Evolutionary conservation across 2,888 invertebrate species (phyloP), one percentile per base, ranked within the genome.

Genomic region (Branchipolynoe longqiensis): DNA sequence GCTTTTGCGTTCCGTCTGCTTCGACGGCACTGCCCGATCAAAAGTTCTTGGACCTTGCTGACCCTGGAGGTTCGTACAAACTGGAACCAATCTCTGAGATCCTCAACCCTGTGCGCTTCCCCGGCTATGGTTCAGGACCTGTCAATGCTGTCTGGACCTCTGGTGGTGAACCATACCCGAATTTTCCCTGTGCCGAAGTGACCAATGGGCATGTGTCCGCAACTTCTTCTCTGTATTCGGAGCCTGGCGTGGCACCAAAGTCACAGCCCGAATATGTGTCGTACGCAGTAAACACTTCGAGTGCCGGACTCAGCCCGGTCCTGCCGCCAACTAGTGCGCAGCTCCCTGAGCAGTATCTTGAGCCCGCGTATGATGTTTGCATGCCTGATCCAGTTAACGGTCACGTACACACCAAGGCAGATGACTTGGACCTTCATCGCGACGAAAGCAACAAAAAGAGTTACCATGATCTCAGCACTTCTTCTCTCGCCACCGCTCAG

Each of bases 41-140:
- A 38, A 90, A 96, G 90, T 96, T 96, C 93, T 96, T 96, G 59
- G 96, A 95, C 91, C 94, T 96, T 91, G 96, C 95, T 94, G 95
- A 96, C 85, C 95, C 96, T 6, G 58, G 85, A 8, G 22, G 83
- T 28, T 22, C 85, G 92, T 96, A 95, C 94, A 96, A 96, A 94
- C 94, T 96, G 90, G 96, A 97, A 91, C 95, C 96, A 0, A 96
- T 96, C 91, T 95, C 96, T 6, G 96, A 96, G 88, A 93, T 96
- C 85, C 93, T 96, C 73, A 91, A 89, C 82, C 90, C 90, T 28
- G 88, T 89, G 86, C 87, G 87, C 4, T 87, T 85, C 59, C 82
- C 85, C 14, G 78, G 82, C 14, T 87, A 86, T 58, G 38, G 69
- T 25, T n/a, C 12, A 28, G 54, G 48, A 2, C n/a, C 56, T 12